Percentiles rank a stretch among this genome's conserved stretches.
Conservation (phyloP, 2,113 vertebrate species). For the Sardina pilchardus region DNA sequence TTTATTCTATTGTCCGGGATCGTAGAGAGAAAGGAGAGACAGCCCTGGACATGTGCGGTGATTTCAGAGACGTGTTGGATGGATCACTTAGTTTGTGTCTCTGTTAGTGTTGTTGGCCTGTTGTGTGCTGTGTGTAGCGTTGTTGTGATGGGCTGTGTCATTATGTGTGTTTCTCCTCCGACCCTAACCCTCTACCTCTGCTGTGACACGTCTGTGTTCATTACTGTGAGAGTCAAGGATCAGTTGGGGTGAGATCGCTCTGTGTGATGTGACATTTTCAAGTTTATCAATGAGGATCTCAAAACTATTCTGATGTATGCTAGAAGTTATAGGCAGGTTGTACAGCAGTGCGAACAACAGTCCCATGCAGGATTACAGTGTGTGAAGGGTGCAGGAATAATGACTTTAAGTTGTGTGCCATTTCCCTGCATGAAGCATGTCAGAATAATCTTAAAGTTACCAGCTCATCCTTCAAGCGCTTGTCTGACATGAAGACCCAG, state of each 20-base stretch:
- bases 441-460: too few species aligned
- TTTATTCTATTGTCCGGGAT: neutral
- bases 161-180: neutral
- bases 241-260: neutral
- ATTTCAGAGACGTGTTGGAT: neutral
- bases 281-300: neutral
- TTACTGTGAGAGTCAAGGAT: neutral
- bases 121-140: neutral
- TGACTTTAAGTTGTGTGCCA: too few species aligned
- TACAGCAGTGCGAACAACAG: too few species aligned
- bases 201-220: neutral
- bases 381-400: too few species aligned
- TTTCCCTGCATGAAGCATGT: neutral
- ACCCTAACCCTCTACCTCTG: neutral
- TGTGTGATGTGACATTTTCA: neutral
- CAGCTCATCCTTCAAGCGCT: neutral
- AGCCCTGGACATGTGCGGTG: neutral
- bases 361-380: too few species aligned
- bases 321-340: too few species aligned
- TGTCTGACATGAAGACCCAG: neutral
- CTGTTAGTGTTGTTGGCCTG: neutral
- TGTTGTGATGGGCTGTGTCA: neutral
- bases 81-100: neutral
- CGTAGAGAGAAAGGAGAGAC: too few species aligned
- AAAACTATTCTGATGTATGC: neutral